Evolutionary conservation across 2,113 vertebrate genomes (phyloP).

Genomic region (Actenoides lindsayi): DNA sequence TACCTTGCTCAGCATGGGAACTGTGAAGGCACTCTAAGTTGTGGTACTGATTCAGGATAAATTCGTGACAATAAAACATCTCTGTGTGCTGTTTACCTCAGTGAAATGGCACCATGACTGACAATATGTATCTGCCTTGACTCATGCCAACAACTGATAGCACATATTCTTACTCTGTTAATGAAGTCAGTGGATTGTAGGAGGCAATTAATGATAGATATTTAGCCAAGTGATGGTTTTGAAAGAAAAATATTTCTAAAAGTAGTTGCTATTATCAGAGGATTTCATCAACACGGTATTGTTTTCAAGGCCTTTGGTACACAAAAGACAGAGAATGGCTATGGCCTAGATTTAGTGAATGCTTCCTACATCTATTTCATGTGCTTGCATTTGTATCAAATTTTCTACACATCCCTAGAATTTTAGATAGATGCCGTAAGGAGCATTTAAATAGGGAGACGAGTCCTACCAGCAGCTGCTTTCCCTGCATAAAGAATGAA

Average conservation of each 20-base stretch:
- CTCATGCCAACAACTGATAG: neutral
- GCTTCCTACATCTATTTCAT: neutral
- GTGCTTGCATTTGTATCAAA: neutral
- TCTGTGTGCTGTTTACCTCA: neutral
- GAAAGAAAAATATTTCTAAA: neutral
- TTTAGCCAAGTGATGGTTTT: neutral
- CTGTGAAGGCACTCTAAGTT: neutral
- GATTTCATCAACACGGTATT: neutral
- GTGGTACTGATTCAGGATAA: neutral
- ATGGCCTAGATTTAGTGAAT: neutral
- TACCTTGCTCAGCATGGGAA: neutral
- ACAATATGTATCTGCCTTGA: neutral
- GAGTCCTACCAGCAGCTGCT: neutral
- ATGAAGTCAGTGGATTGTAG: neutral
- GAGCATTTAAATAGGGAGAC: neutral
- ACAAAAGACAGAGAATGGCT: neutral
- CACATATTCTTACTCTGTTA: neutral
- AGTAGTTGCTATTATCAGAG: neutral
- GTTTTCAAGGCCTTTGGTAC: neutral
- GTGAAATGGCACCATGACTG: neutral
- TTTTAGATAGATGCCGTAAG: neutral
- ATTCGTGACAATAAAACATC: neutral
- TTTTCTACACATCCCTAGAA: neutral
- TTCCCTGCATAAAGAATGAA: neutral
- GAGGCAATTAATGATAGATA: neutral